Percentiles rank a stretch among this genome's conserved stretches.
These are phyloP conservation scores for Alloscopus bannaensis DNA, from an alignment of 2,888 invertebrate genomes.

Conservation along the genomic window DNA sequence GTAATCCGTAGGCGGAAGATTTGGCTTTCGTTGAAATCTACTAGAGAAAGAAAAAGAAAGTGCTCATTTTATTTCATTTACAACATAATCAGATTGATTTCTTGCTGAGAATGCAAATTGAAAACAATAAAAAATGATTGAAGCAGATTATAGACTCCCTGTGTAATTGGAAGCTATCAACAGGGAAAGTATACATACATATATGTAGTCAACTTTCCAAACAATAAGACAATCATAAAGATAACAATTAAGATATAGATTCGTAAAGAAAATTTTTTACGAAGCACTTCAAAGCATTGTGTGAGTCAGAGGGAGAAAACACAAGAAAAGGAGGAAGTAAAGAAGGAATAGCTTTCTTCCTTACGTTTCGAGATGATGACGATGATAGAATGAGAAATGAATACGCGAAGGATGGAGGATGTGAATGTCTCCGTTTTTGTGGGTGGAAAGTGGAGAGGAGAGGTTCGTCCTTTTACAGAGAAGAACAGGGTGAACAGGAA, in stretches of 20 bases:
- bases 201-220: too few species aligned
- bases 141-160: conserved; percentile 8
- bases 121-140: not conserved
- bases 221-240: conserved; percentile 38
- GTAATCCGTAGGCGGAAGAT: too few species aligned
- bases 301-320: conserved; percentile 10
- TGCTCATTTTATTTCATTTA: conserved; percentile 22
- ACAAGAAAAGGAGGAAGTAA: conserved; percentile 13
- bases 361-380: conserved; percentile 14
- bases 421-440: conserved; percentile 1
- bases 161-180: conserved; percentile 43
- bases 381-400: conserved; percentile 47
- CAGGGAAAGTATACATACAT: too few species aligned
- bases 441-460: not conserved
- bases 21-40: too few species aligned
- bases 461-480: not conserved
- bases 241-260: conserved; percentile 53
- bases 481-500: not conserved
- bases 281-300: too few species aligned
- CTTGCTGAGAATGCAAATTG: conserved; percentile 43
- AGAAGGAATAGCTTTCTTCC: conserved; percentile 33
- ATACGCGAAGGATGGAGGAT: conserved; percentile 34
- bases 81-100: conserved; percentile 29
- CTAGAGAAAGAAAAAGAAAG: too few species aligned
- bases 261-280: not conserved